Evolutionary conservation across 2,797 vertebrate species (phyloP), one percentile per base, ranked within the genome.

Genomic region (Myotis planiceps): DNA sequence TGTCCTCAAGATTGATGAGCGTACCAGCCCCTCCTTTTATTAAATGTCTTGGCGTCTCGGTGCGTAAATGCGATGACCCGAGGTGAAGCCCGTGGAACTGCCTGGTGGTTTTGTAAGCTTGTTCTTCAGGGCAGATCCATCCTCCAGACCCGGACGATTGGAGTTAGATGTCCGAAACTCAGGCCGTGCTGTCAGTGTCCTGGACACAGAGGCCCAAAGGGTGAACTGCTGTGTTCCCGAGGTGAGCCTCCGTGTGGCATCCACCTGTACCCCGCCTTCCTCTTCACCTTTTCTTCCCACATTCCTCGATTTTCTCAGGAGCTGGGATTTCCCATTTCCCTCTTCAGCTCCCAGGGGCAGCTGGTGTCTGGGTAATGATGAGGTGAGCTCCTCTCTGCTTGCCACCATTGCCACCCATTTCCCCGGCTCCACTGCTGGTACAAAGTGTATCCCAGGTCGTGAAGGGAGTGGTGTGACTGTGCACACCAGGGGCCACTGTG

Each of bases 391-490:
- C 60, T 71, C 58, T 27, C 23, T 13, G 3, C 42, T 58, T 65
- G 71, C 37, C 9, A 3, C 45, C 34, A 21, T 19, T 78, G 37
- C 71, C 18, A 13, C 19, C 13, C 27, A 49, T 4, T 18, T 7
- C 16, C 63, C 63, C 7, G 9, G 47, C 75, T 66, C 39, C 18
- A 16, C 75, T 53, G 2, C 58, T 45, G 72, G 29, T 23, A 2
- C 8, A 3, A 55, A 65, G 72, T 29, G 72, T 29, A 37, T 29
- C 79, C 29, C 12, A 71, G 60, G 55, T 42, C 34, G 3, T n/a
- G 9, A 51, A 1, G 1, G 60, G 39, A 9, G 23, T 25, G 32
- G 0, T 1, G 1, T n/a, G 55, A 10, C 51, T n/a, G 3, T 27
- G 65, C 39, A 76, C 53, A 27, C 55, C 8, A 23, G 51, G 25